Base-by-base conservation (phyloP, 2,113 vertebrate species). In the Cisticola juncidis region DNA sequence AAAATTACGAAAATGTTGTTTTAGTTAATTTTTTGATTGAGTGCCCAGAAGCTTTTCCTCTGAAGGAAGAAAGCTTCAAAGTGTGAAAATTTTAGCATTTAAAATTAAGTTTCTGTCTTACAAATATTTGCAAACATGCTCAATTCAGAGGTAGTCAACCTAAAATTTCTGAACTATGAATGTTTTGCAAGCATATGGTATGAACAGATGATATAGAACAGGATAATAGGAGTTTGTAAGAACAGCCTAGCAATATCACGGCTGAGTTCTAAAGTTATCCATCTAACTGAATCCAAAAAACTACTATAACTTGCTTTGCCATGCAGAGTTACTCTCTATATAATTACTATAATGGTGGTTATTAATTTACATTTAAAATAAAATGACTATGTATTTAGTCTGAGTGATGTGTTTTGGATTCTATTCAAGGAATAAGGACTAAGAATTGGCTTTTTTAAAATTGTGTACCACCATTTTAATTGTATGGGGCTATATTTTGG, bases 91-190 rank as follows among this genome's bases (percentile, higher is more conserved):
- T 56, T 65, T 82, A 80, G 25, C 50, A 72, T 72, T 87, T 64
- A 71, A 89, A 94, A 86, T 91, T 91, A 64, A 85, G 31, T n/a
- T 95, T 94, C 61, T 81, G 57, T 44, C 54, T 76, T 86, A 72
- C 33, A 97, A 96, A 95, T 89, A 95, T 92, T 96, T 96, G 82
- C 72, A 94, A 90, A 95, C 54, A 79, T 73, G 50, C 36, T 95
- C 72, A 77, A 12, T 65, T 92, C 90, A 58, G 86, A 92, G 62
- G 79, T 51, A 94, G 48, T 76, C 80, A 95, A 44, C 48, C 66
- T 90, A 82, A 86, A 85, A 74, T 71, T 94, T 93, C 70, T 82
- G 61, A 91, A 66, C 51, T 66, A 50, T 36, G 50, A 87, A 53
- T 83, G 18, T 73, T 93, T 93, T 92, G 31, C 54, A 93, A 85